phyloP scores from a whole-genome alignment of 1,140 invertebrate species.

The Drosophila murphyi region DNA sequence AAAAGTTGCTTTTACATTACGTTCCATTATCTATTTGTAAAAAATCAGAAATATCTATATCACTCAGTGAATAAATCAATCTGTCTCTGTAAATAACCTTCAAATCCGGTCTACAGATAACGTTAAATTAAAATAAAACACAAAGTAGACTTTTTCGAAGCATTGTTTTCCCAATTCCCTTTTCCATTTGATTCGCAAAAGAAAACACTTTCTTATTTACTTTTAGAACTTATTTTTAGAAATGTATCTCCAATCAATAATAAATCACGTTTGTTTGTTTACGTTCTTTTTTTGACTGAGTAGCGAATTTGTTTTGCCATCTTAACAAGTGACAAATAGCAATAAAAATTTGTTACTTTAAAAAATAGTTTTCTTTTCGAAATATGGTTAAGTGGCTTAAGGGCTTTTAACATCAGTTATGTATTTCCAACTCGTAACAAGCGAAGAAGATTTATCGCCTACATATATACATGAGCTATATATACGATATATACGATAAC shows the following conservation, averaged over 20 bases:
- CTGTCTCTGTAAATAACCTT: background rate
- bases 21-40: no score
- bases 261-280: background rate
- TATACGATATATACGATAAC: conserved; percentile 7
- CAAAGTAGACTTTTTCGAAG: background rate
- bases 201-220: background rate
- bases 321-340: background rate
- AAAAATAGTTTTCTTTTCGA: conserved; percentile 23
- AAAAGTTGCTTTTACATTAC: no score
- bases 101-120: background rate
- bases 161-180: background rate
- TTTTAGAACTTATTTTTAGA: no score
- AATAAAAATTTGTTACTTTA: background rate
- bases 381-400: conserved; percentile 55
- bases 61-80: no score
- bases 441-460: conserved; percentile 40
- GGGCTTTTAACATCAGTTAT: conserved; percentile 26
- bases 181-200: background rate
- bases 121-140: conserved; percentile 1
- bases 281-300: background rate
- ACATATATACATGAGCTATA: conserved; percentile 5
- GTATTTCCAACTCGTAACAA: conserved; percentile 23
- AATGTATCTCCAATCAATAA: background rate
- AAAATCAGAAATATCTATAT: no score
- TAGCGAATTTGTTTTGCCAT: background rate